Conservation (phyloP, 2,888 invertebrate genomes). For the Argyra leucocephala region DNA sequence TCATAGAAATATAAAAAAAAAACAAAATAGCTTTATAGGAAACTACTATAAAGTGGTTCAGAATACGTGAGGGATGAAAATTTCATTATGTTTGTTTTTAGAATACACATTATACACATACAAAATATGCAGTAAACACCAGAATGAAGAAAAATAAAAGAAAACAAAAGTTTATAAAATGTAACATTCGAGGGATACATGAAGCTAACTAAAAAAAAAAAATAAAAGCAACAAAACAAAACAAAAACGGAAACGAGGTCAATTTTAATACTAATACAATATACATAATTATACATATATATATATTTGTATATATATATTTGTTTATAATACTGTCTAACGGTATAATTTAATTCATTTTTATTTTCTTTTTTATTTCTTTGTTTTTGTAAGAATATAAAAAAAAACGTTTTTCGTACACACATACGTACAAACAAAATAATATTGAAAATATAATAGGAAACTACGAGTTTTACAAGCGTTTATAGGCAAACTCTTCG, state of each 20-base stretch:
- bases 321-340: not conserved
- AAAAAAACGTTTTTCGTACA: not conserved
- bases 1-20: not conserved
- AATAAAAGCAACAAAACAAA: no score
- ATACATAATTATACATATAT: not conserved
- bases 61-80: conserved; percentile 1
- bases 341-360: not conserved
- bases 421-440: not conserved
- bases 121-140: not conserved
- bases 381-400: not conserved
- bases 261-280: not conserved
- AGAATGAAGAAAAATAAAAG: no score
- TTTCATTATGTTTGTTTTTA: not conserved
- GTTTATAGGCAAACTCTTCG: no score
- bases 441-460: not conserved
- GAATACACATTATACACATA: not conserved
- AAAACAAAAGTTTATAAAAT: not conserved
- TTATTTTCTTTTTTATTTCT: not conserved
- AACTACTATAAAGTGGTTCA: not conserved
- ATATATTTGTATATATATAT: not conserved
- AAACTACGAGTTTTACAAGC: no score
- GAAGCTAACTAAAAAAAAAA: not conserved
- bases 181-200: not conserved
- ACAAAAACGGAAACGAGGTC: not conserved
- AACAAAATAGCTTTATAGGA: not conserved